A percentile compares a stretch with the other conserved stretches of the same genome.
Conservation (phyloP, 2,888 invertebrate species). For the Antheraea assamensis region DNA sequence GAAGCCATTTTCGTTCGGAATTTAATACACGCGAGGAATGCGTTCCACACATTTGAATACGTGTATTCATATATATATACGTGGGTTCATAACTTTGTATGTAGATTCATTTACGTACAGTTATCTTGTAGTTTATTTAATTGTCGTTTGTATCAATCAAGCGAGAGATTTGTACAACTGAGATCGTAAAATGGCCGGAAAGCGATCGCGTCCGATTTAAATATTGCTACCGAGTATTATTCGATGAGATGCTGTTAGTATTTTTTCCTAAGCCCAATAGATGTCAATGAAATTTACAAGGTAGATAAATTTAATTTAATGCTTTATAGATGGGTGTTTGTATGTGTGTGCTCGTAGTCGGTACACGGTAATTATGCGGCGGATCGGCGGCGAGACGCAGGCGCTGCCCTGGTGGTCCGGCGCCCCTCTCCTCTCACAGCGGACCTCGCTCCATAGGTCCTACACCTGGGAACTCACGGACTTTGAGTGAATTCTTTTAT, state of each 20-base stretch:
- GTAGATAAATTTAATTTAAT: slow-evolving; percentile 77
- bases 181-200: slow-evolving; percentile 44
- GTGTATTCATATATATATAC: no score
- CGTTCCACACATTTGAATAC: slow-evolving; percentile 52
- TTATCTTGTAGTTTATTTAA: slow-evolving; percentile 47
- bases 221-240: slow-evolving; percentile 59
- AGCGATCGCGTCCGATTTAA: slow-evolving; percentile 59
- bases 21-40: slow-evolving; percentile 58
- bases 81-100: slow-evolving; percentile 47
- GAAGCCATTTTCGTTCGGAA: slow-evolving; percentile 72
- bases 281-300: slow-evolving; percentile 75
- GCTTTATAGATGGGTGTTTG: slow-evolving; percentile 68
- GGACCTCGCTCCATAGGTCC: slow-evolving; percentile 50
- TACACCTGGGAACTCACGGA: slow-evolving; percentile 71
- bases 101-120: slow-evolving; percentile 1
- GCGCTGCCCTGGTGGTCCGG: slow-evolving; percentile 78
- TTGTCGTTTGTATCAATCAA: slow-evolving; percentile 49
- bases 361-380: slow-evolving; percentile 79
- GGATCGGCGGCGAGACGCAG: slow-evolving; percentile 57
- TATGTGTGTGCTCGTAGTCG: slow-evolving; percentile 69
- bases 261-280: slow-evolving; percentile 69
- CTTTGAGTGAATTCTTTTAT: slow-evolving; percentile 55
- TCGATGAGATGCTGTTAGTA: slow-evolving; percentile 24
- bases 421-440: slow-evolving; percentile 41
- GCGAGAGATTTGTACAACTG: slow-evolving; percentile 47